These are phyloP conservation scores for Drosophila sechellia DNA, from an alignment of 1,140 invertebrate species.

Conservation along the genomic window DNA sequence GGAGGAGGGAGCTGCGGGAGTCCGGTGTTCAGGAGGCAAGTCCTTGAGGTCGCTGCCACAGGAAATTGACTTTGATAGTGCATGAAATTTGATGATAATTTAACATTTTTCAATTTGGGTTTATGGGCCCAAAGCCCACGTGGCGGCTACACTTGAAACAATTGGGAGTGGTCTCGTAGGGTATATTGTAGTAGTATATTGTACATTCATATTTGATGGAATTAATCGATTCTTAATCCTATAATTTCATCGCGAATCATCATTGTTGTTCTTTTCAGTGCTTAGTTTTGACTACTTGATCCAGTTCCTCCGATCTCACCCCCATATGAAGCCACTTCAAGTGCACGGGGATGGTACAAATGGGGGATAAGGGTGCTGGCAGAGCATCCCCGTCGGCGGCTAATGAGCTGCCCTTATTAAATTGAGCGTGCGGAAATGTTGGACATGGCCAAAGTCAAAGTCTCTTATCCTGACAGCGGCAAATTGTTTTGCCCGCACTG, in stretches of 20 bases:
- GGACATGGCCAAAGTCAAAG: conserved; percentile 37
- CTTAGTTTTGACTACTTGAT: no score
- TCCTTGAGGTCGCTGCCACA: conserved; percentile 28
- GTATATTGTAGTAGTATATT: no score
- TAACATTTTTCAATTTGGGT: conserved; percentile 62
- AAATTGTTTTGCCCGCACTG: conserved; percentile 50
- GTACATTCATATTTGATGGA: no score
- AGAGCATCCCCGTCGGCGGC: conserved; percentile 13
- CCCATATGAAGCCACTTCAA: conserved; percentile 8
- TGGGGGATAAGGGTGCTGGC: neutral
- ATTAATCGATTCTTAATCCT: no score
- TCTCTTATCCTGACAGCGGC: conserved; percentile 41
- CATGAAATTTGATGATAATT: conserved; percentile 82
- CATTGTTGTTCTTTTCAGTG: no score
- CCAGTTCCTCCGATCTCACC: neutral
- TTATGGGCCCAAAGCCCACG: conserved; percentile 30
- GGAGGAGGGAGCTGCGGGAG: conserved; percentile 1
- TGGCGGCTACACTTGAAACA: conserved; percentile 19
- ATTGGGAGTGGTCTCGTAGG: neutral
- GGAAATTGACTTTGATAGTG: conserved; percentile 83
- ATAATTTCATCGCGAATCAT: no score
- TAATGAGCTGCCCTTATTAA: conserved; percentile 52
- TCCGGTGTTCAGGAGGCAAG: conserved; percentile 14
- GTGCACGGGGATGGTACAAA: conserved; percentile 2
- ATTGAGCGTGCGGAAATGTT: conserved; percentile 54